Base-by-base conservation (phyloP, 2,888 invertebrate species). In the Willowsia nigromaculata region DNA sequence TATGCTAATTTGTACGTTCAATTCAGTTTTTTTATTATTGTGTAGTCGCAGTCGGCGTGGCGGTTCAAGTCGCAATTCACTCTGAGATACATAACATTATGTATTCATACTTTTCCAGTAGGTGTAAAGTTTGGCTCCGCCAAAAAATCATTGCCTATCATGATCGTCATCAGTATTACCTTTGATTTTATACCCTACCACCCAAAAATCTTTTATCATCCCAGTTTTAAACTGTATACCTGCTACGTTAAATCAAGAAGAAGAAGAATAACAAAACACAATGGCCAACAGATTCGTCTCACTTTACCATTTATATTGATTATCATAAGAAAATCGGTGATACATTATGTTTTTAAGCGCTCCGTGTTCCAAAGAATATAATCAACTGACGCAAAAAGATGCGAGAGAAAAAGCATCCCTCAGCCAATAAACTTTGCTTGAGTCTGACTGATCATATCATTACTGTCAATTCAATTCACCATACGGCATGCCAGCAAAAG, bases 81-180 rank as follows among this genome's bases (percentile, higher is more conserved):
- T 47, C 22, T 6, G 65, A 25, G 43, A 74, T 47, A 27, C 25
- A 47, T 47, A 62, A 40, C 7, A 37, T 59, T 50, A n/a, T 83
- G n/a, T n/a, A n/a, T n/a, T n/a, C n/a, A n/a, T n/a, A n/a, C n/a
- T n/a, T 89, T 89, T 89, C 85, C 89, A 85, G 89, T 89, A 85
- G 89, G 89, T 89, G 89, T 85, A 89, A 71, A 78, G n/a, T 62
- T 68, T 68, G 89, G 80, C 89, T 85, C 89, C 89, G 85, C 89
- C 89, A 85, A 89, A 86, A 78, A 76, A 53, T 53, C 30, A 62
- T 76, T 88, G 30, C 59, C 65, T 74, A 65, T 74, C 74, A 13
- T 56, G 37, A 50, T 59, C 82, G 25, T 50, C 83, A 30, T 68
- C 50, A 40, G 18, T 50, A 33, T 40, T 83, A 22, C 13, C 43